Percentiles rank a stretch among this genome's conserved stretches.
These are phyloP conservation scores for Aspidiotus rigidus DNA, from an alignment of 2,888 invertebrate species.

Conservation along the genomic window DNA sequence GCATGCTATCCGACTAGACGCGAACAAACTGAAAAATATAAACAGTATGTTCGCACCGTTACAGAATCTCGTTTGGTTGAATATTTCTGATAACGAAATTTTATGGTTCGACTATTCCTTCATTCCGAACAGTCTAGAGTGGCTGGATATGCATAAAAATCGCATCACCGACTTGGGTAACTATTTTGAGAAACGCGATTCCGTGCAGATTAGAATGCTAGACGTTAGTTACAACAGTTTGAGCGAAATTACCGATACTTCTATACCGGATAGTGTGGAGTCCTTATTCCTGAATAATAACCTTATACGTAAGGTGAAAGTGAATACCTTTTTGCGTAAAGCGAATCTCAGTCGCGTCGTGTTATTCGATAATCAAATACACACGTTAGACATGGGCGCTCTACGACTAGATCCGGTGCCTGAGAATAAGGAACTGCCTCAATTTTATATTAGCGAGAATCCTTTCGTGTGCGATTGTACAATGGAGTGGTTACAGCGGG, in stretches of 20 bases:
- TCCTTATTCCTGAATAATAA: conserved; percentile 82
- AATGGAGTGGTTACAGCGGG: conserved; percentile 89
- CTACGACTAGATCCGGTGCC: conserved; percentile 73
- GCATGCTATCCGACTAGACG: conserved; percentile 77
- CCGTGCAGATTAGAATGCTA: conserved; percentile 68
- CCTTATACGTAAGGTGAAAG: conserved; percentile 71
- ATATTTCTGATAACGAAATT: conserved; percentile 82
- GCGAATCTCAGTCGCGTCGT: conserved; percentile 81
- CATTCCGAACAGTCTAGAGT: conserved; percentile 73
- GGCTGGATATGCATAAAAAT: conserved; percentile 85
- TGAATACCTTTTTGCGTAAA: conserved; percentile 82
- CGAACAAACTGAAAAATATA: conserved; percentile 71
- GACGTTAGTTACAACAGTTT: conserved; percentile 85
- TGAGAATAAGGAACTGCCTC: conserved; percentile 67
- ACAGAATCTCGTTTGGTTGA: conserved; percentile 74
- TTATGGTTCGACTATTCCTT: conserved; percentile 81
- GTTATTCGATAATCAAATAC: conserved; percentile 84
- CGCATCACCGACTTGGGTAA: conserved; percentile 69
- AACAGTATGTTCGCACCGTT: conserved; percentile 75
- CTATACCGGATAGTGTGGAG: conserved; percentile 77
- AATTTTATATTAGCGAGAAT: conserved; percentile 88
- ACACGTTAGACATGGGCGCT: conserved; percentile 80
- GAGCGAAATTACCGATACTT: conserved; percentile 61
- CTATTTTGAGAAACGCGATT: conserved; percentile 57
- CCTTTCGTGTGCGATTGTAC: conserved; percentile 91